Evolutionary conservation across 2,888 invertebrate genomes (phyloP), one percentile per base, ranked within the genome.

Genomic region (Plagodis pulveraria): DNA sequence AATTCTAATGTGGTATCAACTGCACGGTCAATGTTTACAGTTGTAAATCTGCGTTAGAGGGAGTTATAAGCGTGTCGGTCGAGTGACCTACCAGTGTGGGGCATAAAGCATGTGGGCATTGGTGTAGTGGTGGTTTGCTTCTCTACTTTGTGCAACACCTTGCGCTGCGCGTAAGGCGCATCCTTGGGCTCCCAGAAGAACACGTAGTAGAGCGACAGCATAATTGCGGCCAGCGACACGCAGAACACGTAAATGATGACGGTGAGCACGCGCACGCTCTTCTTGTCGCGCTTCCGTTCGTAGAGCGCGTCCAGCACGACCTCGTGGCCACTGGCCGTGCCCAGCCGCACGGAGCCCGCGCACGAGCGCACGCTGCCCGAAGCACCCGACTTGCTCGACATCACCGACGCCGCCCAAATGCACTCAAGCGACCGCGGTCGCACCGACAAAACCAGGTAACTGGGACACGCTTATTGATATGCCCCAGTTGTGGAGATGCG

Each of bases 171-270:
- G 76, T 91, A 88, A 56, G 88, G 91, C 81, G 91, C 88, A 77
- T 91, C 93, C 87, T 91, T 95, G 22, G 98, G 98, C 87, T 97
- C 96, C 98, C 98, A 98, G 84, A 98, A 95, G 91, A 98, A 97
- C 75, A 97, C 96, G 93, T 99, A 99, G 93, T 98, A 99, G 52
- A 98, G 94, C 10, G 98, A 98, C 68, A 99, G 94, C 93, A 98
- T 96, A 77, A 98, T 98, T 52, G 98, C 98, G 22, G 98, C 98
- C 78, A 98, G 93, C 46, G 98, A 98, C 73, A 99, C 98, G 84
- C 97, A 97, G 86, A 98, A 96, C 70, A 98, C 96, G 91, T 99
- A 99, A 53, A 98, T 97, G 76, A 98, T 94, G 70, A 99, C 98
- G 32, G 98, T 98, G 78, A 98, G 94, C 73, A 98, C 96, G 69